Evolutionary conservation across 1,140 invertebrate species (phyloP), one percentile per base, ranked within the genome.

Genomic region (Trichoplusia ni): DNA sequence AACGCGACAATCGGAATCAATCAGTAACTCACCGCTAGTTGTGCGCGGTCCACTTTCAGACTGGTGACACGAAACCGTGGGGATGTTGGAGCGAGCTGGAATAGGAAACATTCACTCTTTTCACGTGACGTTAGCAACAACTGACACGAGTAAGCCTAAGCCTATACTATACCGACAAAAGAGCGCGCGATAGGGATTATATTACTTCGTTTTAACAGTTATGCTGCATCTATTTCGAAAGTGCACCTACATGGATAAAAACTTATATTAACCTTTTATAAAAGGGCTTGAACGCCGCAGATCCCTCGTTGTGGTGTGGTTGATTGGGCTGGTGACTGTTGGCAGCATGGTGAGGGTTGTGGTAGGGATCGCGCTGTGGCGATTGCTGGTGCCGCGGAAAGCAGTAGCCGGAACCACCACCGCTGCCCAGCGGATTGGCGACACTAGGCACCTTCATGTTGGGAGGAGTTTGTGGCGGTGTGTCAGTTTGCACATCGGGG

Each of bases 391-490:
- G 79, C 86, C 91, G 90, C 19, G 92, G 86, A 14, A 93, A 92
- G 42, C 92, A 89, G 76, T 92, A 92, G 37, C 91, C 90, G 46
- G 77, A 87, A 31, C 83, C 90, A 60, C 82, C 92, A 70, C 83
- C 92, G 84, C 91, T 92, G 47, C 92, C 85, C 75, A 93, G 85
- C 81, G 75, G 90, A 65, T 90, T 92, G 78, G 91, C 93, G 77
- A 95, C 94, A 81, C 93, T 95, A 73, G 94, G 94, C 81, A 96
- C 92, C 86, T 97, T 97, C 94, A 97, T 96, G 89, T 96, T 97
- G 82, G 96, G 96, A 60, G 96, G 96, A 68, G 97, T 98, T 91
- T 97, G 96, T 19, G 96, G 97, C 69, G 96, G 97, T 64, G 97
- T 98, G 86, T 97, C 97, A 68, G 96, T 97, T 91, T 95, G 95